Evolutionary conservation across 2,113 vertebrate species (phyloP).

Genomic region (Mixornis gularis): DNA sequence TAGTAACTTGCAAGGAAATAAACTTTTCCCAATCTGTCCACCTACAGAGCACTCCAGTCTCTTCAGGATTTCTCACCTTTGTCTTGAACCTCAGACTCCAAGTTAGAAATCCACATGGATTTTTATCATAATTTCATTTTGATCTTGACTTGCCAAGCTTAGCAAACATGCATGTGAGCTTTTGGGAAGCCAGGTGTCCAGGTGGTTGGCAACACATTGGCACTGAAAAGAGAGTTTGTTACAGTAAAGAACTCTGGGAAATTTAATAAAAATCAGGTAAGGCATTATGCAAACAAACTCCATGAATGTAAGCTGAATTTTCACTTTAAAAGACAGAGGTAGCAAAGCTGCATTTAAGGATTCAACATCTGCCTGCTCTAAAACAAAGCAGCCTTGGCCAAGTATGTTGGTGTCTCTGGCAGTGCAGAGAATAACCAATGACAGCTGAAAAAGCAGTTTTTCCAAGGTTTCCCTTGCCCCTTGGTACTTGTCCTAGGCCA

Average conservation of each 20-base stretch:
- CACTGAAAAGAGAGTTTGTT: slow-evolving; percentile 2
- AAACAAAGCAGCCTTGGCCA: background rate
- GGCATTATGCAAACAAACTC: background rate
- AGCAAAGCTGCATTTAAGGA: background rate
- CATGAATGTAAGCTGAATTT: background rate
- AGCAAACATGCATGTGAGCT: background rate
- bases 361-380: background rate
- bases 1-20: background rate
- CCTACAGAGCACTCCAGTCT: background rate
- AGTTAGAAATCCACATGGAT: slow-evolving; percentile 16
- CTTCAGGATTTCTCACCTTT: slow-evolving; percentile 14
- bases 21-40: background rate
- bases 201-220: background rate
- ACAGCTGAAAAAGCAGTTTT: background rate
- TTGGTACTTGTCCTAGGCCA: background rate
- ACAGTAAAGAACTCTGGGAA: background rate
- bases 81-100: slow-evolving; percentile 16
- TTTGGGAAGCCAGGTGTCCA: background rate
- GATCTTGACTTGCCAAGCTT: background rate
- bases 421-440: background rate
- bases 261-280: background rate
- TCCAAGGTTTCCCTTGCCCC: background rate
- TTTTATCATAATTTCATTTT: slow-evolving; percentile 21
- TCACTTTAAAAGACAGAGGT: background rate
- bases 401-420: background rate